Evolutionary conservation across 2,888 invertebrate genomes (phyloP).

Genomic region (Leptinotarsa haldemani): DNA sequence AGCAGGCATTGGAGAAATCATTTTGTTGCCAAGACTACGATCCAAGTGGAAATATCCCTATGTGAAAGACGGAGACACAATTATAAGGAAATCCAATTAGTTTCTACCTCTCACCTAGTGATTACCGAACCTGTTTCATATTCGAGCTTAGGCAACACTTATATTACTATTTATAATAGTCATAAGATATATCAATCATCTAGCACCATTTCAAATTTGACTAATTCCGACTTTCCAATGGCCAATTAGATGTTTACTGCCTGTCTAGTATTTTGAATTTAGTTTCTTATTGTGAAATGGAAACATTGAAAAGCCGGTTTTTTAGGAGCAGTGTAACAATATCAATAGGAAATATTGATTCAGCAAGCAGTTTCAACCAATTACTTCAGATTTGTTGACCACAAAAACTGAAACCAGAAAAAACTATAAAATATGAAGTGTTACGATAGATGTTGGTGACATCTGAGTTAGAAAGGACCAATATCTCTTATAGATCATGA

Average conservation of each 20-base stretch:
- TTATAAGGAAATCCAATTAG: background rate
- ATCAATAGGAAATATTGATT: conserved; percentile 13
- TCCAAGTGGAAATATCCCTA: background rate
- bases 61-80: background rate
- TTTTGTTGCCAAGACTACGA: conserved; percentile 14
- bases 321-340: conserved; percentile 18
- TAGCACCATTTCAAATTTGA: conserved; percentile 47
- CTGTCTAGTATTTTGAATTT: too few species aligned
- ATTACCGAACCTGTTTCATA: background rate
- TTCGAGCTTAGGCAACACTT: conserved; percentile 43
- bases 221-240: conserved; percentile 29
- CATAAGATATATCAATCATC: conserved; percentile 45
- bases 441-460: background rate
- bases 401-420: too few species aligned
- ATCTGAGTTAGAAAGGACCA: background rate
- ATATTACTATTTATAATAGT: conserved; percentile 47
- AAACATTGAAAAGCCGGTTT: background rate
- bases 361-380: conserved; percentile 1
- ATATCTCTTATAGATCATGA: too few species aligned
- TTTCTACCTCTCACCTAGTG: background rate
- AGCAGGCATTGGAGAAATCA: conserved; percentile 36
- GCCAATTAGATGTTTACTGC: background rate
- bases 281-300: background rate
- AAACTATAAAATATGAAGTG: too few species aligned
- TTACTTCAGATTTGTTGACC: background rate